phyloP scores from a whole-genome alignment of 2,113 vertebrate genomes.

The Platichthys flesus region DNA sequence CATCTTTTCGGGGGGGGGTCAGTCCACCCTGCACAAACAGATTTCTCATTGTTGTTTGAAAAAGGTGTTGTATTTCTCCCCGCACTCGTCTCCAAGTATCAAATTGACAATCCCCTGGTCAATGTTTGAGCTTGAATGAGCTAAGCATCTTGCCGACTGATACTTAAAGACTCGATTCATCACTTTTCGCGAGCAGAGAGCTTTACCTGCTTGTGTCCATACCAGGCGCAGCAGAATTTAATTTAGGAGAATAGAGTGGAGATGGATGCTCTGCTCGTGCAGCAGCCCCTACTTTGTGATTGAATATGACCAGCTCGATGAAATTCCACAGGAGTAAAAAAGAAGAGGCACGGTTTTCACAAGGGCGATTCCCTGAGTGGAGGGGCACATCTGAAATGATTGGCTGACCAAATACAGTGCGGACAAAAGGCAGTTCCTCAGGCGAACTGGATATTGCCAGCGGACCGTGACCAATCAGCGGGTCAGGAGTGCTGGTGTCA shows the following conservation, averaged over 20 bases:
- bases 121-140: conserved; percentile 40
- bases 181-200: conserved; percentile 27
- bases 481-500: conserved; percentile 62
- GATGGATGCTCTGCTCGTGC: conserved; percentile 25
- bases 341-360: not conserved
- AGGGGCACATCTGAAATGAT: not conserved
- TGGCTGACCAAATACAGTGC: not conserved
- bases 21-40: not conserved
- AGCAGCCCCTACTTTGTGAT: not conserved
- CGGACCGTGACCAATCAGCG: conserved; percentile 42
- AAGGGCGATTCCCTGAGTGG: conserved; percentile 2
- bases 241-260: conserved; percentile 32
- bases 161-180: conserved; percentile 53
- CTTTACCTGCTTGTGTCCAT: conserved; percentile 36
- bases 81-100: conserved; percentile 33
- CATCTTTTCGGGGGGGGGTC: not conserved
- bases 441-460: conserved; percentile 12
- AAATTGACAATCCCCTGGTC: conserved; percentile 43
- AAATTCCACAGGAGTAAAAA: not conserved
- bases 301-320: conserved; percentile 1
- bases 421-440: conserved; percentile 7
- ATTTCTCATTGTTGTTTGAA: conserved; percentile 27
- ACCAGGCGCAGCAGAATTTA: conserved; percentile 35
- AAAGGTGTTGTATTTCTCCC: conserved; percentile 28
- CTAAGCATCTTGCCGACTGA: conserved; percentile 45